Base-by-base conservation (phyloP, 2,113 vertebrate species). In the Callaeas wilsoni region DNA sequence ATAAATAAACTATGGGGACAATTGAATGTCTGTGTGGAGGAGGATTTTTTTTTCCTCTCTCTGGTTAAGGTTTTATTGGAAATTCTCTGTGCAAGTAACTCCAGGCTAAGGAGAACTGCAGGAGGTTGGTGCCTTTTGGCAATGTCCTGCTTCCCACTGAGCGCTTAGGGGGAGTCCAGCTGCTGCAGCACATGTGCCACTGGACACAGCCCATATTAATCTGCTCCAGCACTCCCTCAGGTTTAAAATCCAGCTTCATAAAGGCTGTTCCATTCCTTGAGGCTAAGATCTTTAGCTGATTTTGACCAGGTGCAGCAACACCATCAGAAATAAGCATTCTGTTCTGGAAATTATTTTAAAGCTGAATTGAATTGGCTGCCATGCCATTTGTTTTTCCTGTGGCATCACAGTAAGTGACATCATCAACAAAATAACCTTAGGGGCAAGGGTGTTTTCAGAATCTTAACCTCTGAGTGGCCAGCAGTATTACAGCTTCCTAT, bases 391-490 rank as follows among this genome's bases (percentile, higher is more conserved):
- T 84, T 93, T 96, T 82, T 87, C 62, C 50, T 84, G 37, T 94
- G 93, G 81, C 95, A 89, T 87, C 76, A 81, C 25, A 86, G 84
- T 90, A 95, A 97, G 96, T 84, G 84, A 95, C 86, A 94, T 89
- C 64, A 94, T 85, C 93, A 95, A 71, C 49, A 84, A 76, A 92
- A 89, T 84, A 89, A 94, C 93, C 90, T 92, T 46, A 84, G 62
- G 91, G 91, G 67, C 92, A 95, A 78, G 71, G 70, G 64, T 69
- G 84, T 80, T 87, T 84, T 75, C 64, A 60, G 70, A 78, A 62
- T 89, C 77, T 84, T 84, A 79, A 92, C 96, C 90, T 90, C 60
- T 3, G 12, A 81, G 69, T 83, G 37, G 83, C 65, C 84, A 82
- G 49, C 65, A 94, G 75, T 83, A 55, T 76, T 90, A 57, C 74